Percentiles rank a stretch among this genome's conserved stretches.
Evolutionary conservation across 2,888 invertebrate species (phyloP).

Genomic region (Nesidiocoris tenuis): DNA sequence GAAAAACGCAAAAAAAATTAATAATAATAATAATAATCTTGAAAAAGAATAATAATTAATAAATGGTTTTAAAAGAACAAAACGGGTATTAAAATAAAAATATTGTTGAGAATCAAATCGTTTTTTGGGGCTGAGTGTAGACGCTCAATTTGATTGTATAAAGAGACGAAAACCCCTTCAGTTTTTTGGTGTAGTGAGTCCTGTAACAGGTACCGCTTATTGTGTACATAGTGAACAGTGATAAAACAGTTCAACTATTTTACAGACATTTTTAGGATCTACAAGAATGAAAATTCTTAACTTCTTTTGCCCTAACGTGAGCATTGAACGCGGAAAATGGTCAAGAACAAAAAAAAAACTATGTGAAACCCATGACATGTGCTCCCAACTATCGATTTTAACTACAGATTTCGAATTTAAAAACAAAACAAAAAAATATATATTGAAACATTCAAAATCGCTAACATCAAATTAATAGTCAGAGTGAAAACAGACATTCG

Average conservation of each 20-base stretch:
- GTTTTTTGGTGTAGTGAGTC: conserved; percentile 26
- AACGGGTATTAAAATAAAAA: conserved; percentile 47
- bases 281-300: background rate
- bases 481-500: background rate
- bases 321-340: no score
- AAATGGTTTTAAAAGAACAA: conserved; percentile 36
- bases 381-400: background rate
- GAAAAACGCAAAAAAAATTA: conserved; percentile 14
- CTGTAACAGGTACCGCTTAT: conserved; percentile 22
- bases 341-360: no score
- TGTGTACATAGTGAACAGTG: conserved; percentile 19
- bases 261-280: conserved; percentile 28
- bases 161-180: conserved; percentile 16
- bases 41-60: conserved; percentile 3
- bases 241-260: conserved; percentile 23
- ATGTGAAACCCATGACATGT: background rate
- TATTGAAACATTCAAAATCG: background rate
- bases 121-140: conserved; percentile 34
- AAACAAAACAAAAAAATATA: no score
- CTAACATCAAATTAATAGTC: background rate
- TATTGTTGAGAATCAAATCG: conserved; percentile 5
- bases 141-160: conserved; percentile 36
- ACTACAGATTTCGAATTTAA: background rate
- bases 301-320: background rate
- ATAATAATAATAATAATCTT: background rate